Conservation (phyloP, 1,140 invertebrate species). For the Trissolcus basalis region DNA sequence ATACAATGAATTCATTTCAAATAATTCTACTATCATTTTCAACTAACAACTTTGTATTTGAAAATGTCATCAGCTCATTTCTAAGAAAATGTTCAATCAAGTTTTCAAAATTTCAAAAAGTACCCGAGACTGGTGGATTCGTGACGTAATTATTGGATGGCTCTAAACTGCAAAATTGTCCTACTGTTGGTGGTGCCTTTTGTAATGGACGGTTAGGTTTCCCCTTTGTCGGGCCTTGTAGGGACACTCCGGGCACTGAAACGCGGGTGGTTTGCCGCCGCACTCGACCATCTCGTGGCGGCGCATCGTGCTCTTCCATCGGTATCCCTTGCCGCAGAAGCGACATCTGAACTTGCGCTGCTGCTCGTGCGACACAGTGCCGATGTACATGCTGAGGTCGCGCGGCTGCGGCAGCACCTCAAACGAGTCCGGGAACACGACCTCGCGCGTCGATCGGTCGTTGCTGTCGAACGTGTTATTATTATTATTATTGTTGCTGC, state of each 20-base stretch:
- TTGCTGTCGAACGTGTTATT: slow-evolving; percentile 48
- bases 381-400: slow-evolving; percentile 71
- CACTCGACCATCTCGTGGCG: slow-evolving; percentile 90
- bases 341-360: slow-evolving; percentile 84
- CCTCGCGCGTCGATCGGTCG: slow-evolving; percentile 63
- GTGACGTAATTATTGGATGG: not conserved
- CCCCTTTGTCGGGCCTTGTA: slow-evolving; percentile 87
- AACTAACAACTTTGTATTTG: too few species aligned
- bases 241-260: slow-evolving; percentile 87
- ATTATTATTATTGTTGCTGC: slow-evolving; percentile 54
- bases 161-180: slow-evolving; percentile 13
- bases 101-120: too few species aligned
- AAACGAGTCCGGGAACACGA: slow-evolving; percentile 75
- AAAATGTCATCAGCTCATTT: too few species aligned
- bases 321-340: slow-evolving; percentile 87
- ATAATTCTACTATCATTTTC: too few species aligned
- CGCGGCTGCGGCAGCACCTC: slow-evolving; percentile 72
- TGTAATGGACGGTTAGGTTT: slow-evolving; percentile 87
- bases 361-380: slow-evolving; percentile 77
- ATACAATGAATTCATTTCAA: too few species aligned
- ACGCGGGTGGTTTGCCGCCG: slow-evolving; percentile 88
- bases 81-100: too few species aligned
- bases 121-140: too few species aligned
- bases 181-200: slow-evolving; percentile 81
- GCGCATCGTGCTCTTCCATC: slow-evolving; percentile 88